Evolutionary conservation across 2,113 vertebrate species (phyloP), one percentile per base, ranked within the genome.

Genomic region (Lampris megalopsis): DNA sequence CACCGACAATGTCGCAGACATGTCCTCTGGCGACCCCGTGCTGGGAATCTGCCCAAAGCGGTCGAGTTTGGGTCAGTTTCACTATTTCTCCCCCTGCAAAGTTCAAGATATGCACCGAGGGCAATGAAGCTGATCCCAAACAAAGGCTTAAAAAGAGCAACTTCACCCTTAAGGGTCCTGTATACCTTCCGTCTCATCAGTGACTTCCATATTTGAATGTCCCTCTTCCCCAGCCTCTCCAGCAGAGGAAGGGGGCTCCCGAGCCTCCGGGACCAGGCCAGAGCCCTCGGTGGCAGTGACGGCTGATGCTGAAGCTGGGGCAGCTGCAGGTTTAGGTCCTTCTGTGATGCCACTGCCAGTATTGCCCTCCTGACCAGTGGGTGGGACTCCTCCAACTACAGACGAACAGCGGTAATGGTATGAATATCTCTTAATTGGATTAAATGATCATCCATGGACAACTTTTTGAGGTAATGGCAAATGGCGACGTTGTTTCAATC

Each of bases 341-440:
- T 94, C 92, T 87, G 89, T 91, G 90, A 93, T 88, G 93, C 91
- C 92, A 94, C 92, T 56, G 80, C 61, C 68, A 74, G 78, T 75
- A 67, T 35, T 93, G 92, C 93, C 94, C 87, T 93, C 94, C 58
- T 61, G 79, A 93, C 87, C 92, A 91, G 94, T 91, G 93, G 94
- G 72, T 91, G 95, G 91, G 85, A 94, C 94, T 95, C 95, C 11
- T 62, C 53, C 56, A 92, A 89, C 93, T 91, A 96, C 80, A 86
- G 75, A 75, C 62, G 68, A 80, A 87, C 71, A 86, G 84, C 76
- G 82, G 78, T 43, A 81, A 65, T 45, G 63, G 68, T 73, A 73
- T 63, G 47, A 79, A 72, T 65, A 61, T 8, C 11, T 50, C 66
- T 13, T 41, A 48, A 42, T 54, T 67, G 4, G 36, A 35, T 24